Percentiles rank a stretch among this genome's conserved stretches.
These are phyloP conservation scores for Doryteuthis pealeii DNA, from an alignment of 1,140 invertebrate species.

Conservation along the genomic window DNA sequence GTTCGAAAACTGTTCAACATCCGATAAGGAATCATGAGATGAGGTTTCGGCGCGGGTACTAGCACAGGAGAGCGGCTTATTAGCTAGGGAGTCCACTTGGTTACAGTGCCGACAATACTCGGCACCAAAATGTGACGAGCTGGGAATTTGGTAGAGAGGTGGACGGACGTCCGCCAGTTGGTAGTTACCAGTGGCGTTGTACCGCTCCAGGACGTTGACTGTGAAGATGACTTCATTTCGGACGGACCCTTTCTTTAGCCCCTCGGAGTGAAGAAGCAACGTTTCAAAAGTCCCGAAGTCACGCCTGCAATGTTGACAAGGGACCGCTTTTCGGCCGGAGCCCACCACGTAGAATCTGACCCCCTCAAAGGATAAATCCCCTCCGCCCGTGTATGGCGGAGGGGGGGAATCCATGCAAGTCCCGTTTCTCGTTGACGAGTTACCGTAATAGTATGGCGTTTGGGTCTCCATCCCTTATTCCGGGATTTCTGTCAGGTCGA, in stretches of 20 bases:
- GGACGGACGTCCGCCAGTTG: background rate
- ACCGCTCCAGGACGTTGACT: background rate
- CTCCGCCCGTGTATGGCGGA: background rate
- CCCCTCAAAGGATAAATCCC: conserved; percentile 3
- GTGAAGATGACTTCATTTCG: background rate
- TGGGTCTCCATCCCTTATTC: background rate
- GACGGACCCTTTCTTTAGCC: background rate
- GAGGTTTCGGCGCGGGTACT: conserved; percentile 6
- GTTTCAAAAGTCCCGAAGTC: background rate
- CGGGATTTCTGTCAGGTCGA: background rate
- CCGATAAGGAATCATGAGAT: background rate
- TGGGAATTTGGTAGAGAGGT: background rate
- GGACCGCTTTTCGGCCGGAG: background rate
- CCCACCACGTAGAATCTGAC: background rate
- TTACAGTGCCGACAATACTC: conserved; percentile 5
- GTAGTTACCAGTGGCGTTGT: background rate
- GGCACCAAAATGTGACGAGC: background rate
- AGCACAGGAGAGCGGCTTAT: background rate
- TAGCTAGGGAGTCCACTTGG: background rate
- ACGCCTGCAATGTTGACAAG: conserved; percentile 3
- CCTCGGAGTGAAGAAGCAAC: background rate
- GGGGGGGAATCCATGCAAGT: background rate
- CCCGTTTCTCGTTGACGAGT: background rate
- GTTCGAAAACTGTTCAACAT: background rate
- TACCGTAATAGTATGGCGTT: background rate